These are phyloP conservation scores for Oxyruncus cristatus DNA, from an alignment of 2,113 vertebrate species.

Conservation along the genomic window DNA sequence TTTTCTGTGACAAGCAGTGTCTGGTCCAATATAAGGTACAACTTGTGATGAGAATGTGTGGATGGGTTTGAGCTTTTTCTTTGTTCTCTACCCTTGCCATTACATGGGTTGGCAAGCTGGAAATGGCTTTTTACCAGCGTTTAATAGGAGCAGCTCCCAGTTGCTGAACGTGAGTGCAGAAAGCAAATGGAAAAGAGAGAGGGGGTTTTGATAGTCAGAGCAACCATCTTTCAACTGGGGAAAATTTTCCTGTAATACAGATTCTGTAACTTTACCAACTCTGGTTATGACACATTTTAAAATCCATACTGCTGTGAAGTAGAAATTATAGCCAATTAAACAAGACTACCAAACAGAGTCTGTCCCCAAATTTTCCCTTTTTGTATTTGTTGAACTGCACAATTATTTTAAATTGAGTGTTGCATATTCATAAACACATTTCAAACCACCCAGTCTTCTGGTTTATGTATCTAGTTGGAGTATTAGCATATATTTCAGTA, in stretches of 20 bases:
- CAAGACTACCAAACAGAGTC: constrained; percentile 54
- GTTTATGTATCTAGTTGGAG: constrained; percentile 58
- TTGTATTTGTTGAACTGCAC: constrained; percentile 65
- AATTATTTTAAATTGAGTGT: constrained; percentile 69
- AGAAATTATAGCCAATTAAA: constrained; percentile 66
- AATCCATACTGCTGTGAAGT: constrained; percentile 40
- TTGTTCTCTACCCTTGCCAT: constrained; percentile 36
- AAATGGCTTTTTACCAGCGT: constrained; percentile 11
- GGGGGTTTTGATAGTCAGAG: neutral
- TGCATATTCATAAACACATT: constrained; percentile 67
- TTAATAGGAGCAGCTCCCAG: constrained; percentile 52
- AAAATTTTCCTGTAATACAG: constrained; percentile 5
- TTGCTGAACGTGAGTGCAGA: neutral
- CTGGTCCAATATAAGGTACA: neutral
- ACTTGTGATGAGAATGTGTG: neutral
- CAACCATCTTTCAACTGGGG: constrained; percentile 3
- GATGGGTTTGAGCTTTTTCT: constrained; percentile 30
- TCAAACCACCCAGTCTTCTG: constrained; percentile 60
- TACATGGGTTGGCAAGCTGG: constrained; percentile 28
- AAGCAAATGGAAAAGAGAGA: constrained; percentile 17
- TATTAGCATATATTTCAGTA: constrained; percentile 60
- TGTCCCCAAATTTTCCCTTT: constrained; percentile 52
- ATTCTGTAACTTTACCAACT: constrained; percentile 43
- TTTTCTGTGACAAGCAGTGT: neutral
- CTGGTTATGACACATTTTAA: constrained; percentile 49